Conservation (phyloP, 2,888 invertebrate species). For the Erebia epiphron region DNA sequence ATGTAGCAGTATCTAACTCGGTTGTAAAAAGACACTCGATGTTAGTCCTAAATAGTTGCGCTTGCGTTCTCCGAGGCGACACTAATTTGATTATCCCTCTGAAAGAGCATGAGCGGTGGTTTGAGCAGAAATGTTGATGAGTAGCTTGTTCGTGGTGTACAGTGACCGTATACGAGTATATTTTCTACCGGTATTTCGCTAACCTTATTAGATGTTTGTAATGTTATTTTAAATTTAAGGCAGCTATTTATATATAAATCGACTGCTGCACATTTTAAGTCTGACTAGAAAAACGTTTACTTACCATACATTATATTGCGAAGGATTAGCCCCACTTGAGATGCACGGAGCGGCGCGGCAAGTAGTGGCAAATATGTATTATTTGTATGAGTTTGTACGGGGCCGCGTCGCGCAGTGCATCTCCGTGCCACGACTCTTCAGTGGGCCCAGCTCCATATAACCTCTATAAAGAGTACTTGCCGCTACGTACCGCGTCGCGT, state of each 20-base stretch:
- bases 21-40: constrained; percentile 36
- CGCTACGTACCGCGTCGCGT: no score
- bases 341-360: no score
- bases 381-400: no score
- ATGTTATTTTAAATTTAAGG: neutral
- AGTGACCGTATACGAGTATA: constrained; percentile 28
- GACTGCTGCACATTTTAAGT: neutral
- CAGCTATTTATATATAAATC: no score
- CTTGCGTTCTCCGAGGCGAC: constrained; percentile 58
- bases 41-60: constrained; percentile 62
- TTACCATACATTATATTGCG: no score
- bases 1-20: constrained; percentile 2
- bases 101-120: constrained; percentile 65
- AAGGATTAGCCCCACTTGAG: no score
- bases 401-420: no score
- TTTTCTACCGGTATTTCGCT: constrained; percentile 34
- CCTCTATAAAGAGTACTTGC: no score
- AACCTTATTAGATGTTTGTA: constrained; percentile 10
- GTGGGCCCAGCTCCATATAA: no score
- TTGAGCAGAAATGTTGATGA: constrained; percentile 50
- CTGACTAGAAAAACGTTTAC: neutral
- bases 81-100: constrained; percentile 73
- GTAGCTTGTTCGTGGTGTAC: constrained; percentile 42
- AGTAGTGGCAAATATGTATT: no score
- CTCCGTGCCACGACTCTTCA: no score